Percentiles rank a stretch among this genome's conserved stretches.
phyloP scores from a whole-genome alignment of 2,888 invertebrate species.

The Flexamia atlantica region DNA sequence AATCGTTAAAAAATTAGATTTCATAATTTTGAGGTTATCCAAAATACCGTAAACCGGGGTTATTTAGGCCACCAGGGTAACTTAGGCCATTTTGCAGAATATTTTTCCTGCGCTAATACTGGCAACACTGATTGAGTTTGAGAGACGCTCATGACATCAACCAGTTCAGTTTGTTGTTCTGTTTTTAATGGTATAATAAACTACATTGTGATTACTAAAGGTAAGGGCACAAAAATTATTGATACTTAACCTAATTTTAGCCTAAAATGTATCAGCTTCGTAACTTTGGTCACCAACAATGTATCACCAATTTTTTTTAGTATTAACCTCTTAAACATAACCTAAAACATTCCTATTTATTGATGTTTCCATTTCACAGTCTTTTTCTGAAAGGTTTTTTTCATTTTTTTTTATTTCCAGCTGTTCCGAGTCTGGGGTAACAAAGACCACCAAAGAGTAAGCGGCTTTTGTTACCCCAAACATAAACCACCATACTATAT shows the following conservation, averaged over 20 bases:
- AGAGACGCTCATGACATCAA: conserved; percentile 5
- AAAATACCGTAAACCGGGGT: conserved; percentile 29
- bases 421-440: conserved; percentile 16
- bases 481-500: conserved; percentile 32
- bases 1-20: no score
- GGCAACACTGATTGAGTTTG: conserved; percentile 33
- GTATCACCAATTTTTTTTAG: no score
- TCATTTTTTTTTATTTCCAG: not conserved
- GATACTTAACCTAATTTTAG: conserved; percentile 27
- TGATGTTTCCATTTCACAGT: conserved; percentile 10
- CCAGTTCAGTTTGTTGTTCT: not conserved
- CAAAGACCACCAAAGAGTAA: conserved; percentile 38
- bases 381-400: conserved; percentile 6
- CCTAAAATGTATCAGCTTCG: conserved; percentile 11
- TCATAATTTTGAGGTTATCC: no score
- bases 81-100: conserved; percentile 33
- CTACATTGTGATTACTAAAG: conserved; percentile 21
- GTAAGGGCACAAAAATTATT: conserved; percentile 26
- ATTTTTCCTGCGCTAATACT: conserved; percentile 21
- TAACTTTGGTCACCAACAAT: conserved; percentile 29
- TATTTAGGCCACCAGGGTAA: conserved; percentile 15
- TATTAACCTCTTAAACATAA: conserved; percentile 25
- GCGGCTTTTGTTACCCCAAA: conserved; percentile 41
- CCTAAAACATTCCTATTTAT: conserved; percentile 21
- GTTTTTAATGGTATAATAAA: conserved; percentile 12